A percentile compares a stretch with the other conserved stretches of the same genome.
Evolutionary conservation across 2,113 vertebrate species (phyloP).

Genomic region (Maylandia zebra): DNA sequence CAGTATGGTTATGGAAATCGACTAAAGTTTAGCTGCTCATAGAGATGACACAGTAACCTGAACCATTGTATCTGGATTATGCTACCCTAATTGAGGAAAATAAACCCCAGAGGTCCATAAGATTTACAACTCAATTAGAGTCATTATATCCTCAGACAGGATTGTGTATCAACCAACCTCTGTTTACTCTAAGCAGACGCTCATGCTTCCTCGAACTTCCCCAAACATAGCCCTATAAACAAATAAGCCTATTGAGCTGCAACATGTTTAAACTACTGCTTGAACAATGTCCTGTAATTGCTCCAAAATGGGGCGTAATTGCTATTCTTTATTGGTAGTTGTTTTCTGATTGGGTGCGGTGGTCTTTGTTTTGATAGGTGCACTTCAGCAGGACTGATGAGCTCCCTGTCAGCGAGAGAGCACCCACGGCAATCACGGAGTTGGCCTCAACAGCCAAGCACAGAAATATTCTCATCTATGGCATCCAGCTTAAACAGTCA

Average conservation of each 20-base stretch:
- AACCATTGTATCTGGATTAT: neutral
- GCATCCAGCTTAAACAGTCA: conserved; percentile 54
- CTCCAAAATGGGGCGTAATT: neutral
- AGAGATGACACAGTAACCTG: neutral
- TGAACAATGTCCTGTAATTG: conserved; percentile 30
- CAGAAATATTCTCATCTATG: conserved; percentile 66
- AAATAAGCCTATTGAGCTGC: conserved; percentile 14
- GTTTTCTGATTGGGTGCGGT: neutral
- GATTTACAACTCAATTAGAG: conserved; percentile 11
- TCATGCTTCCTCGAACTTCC: neutral
- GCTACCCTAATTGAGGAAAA: conserved; percentile 7
- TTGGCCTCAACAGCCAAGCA: conserved; percentile 49
- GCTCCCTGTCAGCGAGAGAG: neutral
- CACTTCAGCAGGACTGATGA: conserved; percentile 33
- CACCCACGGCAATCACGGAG: conserved; percentile 27
- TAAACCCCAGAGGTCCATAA: neutral
- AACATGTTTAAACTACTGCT: neutral
- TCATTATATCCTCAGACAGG: conserved; percentile 8
- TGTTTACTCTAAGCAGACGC: conserved; percentile 9
- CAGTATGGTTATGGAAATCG: neutral
- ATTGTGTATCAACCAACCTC: neutral
- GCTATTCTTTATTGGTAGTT: neutral
- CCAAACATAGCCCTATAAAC: neutral
- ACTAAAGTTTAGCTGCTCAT: neutral
- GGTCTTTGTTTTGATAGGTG: conserved; percentile 59